Evolutionary conservation across 2,113 vertebrate species (phyloP).

Genomic region (Fregata magnificens): DNA sequence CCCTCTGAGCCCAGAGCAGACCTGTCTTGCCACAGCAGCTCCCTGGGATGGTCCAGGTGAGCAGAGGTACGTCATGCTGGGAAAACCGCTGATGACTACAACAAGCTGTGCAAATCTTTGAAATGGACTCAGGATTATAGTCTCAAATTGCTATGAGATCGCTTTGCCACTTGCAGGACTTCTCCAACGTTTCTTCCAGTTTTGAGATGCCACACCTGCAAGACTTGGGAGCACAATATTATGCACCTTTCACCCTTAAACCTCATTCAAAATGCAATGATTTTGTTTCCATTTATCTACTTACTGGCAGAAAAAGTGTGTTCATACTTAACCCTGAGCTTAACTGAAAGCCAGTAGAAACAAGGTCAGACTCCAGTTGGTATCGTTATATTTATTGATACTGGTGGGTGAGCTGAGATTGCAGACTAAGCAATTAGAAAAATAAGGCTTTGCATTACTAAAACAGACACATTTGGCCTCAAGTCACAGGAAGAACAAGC

Average conservation of each 20-base stretch:
- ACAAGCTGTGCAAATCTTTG: not conserved
- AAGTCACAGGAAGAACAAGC: not conserved
- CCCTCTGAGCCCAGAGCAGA: not conserved
- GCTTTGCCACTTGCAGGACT: not conserved
- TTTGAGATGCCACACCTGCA: not conserved
- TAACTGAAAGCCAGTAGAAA: not conserved
- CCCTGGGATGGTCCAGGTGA: not conserved
- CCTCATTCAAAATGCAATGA: not conserved
- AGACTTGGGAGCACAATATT: accelerated
- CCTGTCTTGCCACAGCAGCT: not conserved
- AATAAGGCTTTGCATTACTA: not conserved
- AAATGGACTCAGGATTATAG: not conserved
- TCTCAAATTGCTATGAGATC: not conserved
- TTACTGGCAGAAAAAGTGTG: not conserved
- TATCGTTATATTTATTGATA: not conserved
- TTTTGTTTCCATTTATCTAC: not conserved
- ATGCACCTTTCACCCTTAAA: not conserved
- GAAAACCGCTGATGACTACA: not conserved
- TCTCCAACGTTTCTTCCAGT: not conserved
- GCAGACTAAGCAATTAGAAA: not conserved
- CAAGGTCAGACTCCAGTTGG: not conserved
- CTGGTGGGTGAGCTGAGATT: not conserved
- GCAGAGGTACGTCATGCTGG: not conserved
- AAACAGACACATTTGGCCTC: not conserved
- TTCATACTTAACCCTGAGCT: not conserved